Evolutionary conservation across 2,888 invertebrate genomes (phyloP).

Genomic region (Ypsolopha sequella): DNA sequence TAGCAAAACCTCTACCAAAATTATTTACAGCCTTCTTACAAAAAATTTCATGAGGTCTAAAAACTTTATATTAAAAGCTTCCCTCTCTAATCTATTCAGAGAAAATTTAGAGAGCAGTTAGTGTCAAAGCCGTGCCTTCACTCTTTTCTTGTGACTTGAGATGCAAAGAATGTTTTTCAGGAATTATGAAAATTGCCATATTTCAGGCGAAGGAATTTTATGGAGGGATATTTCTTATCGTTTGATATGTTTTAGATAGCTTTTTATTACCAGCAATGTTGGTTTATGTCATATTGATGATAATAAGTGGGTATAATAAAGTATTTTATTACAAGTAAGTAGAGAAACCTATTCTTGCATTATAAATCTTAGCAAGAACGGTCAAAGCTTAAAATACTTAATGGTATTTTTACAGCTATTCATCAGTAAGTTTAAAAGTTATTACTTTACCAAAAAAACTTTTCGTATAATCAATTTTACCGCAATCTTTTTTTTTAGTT

Average conservation of each 20-base stretch:
- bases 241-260: background rate
- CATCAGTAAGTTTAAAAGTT: too few relatives aligned
- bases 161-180: constrained; percentile 23
- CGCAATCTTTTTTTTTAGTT: too few relatives aligned
- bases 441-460: too few relatives aligned
- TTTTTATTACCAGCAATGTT: too few relatives aligned
- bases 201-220: constrained; percentile 12
- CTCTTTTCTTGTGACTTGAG: constrained; percentile 22
- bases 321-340: too few relatives aligned
- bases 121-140: constrained; percentile 31
- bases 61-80: constrained; percentile 28
- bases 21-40: background rate
- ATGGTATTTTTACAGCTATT: too few relatives aligned
- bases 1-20: background rate
- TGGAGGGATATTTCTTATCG: background rate
- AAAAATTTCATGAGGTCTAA: constrained; percentile 2
- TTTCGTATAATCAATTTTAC: too few relatives aligned
- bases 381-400: too few relatives aligned
- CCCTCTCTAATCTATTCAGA: constrained; percentile 34
- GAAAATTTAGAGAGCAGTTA: constrained; percentile 39
- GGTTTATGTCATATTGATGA: too few relatives aligned
- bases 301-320: too few relatives aligned
- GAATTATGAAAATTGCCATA: constrained; percentile 24
- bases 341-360: too few relatives aligned
- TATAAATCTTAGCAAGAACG: too few relatives aligned